phyloP scores from a whole-genome alignment of 2,113 vertebrate genomes.

The Cariama cristata region DNA sequence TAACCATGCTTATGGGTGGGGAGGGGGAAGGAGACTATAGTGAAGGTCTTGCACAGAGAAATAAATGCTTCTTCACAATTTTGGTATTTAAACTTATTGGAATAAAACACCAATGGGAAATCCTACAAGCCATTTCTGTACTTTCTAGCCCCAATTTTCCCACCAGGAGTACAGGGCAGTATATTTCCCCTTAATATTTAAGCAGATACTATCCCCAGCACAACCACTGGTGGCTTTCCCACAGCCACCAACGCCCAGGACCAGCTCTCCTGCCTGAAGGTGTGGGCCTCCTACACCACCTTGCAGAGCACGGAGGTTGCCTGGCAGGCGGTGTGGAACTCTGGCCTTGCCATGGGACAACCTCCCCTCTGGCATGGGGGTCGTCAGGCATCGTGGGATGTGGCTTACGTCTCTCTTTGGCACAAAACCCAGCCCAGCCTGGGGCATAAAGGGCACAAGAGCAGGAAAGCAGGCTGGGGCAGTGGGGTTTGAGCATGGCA shows the following conservation, averaged over 20 bases:
- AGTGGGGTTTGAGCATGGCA: neutral
- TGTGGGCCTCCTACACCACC: neutral
- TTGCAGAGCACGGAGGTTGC: rapidly evolving
- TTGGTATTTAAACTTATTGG: neutral
- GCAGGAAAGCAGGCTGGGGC: neutral
- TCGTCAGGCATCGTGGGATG: rapidly evolving
- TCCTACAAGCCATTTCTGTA: rapidly evolving
- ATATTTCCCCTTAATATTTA: neutral
- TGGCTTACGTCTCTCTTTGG: neutral
- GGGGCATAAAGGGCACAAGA: neutral
- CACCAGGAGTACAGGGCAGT: neutral
- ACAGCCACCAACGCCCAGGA: neutral
- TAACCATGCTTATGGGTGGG: neutral
- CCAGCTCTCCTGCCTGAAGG: neutral
- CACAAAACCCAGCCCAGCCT: neutral
- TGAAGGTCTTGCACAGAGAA: neutral
- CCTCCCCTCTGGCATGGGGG: neutral
- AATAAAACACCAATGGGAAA: neutral
- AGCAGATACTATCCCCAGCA: rapidly evolving
- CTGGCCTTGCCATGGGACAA: rapidly evolving
- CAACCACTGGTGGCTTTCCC: neutral
- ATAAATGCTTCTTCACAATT: neutral
- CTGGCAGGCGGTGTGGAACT: rapidly evolving
- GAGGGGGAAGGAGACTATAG: neutral
- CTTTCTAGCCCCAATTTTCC: rapidly evolving